Conservation (phyloP, 2,113 vertebrate genomes). For the Tetraodon nigroviridis region DNA sequence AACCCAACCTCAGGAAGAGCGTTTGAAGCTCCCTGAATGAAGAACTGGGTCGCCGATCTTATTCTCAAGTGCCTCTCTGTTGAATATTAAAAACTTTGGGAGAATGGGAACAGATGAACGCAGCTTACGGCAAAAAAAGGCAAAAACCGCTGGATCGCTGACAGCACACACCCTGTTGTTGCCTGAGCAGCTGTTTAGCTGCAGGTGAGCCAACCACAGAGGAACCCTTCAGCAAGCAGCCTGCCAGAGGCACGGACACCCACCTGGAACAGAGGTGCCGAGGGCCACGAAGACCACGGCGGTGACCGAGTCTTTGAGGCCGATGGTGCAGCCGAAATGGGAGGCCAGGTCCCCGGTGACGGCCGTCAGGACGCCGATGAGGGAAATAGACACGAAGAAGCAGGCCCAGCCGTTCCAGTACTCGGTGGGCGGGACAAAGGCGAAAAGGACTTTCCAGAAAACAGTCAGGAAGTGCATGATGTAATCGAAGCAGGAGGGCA, state of each 20-base stretch:
- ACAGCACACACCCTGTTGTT: too few relatives aligned
- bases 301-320: constrained; percentile 81
- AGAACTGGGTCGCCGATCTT: neutral
- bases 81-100: neutral
- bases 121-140: constrained; percentile 20
- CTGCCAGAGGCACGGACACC: constrained; percentile 2
- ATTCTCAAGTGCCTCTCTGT: neutral
- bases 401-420: constrained; percentile 87
- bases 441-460: constrained; percentile 86
- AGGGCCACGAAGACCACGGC: constrained; percentile 84
- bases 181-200: constrained; percentile 24
- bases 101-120: constrained; percentile 2
- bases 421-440: constrained; percentile 82
- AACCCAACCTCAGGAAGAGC: too few relatives aligned
- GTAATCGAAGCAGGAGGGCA: constrained; percentile 84
- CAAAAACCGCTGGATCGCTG: neutral
- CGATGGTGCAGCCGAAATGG: constrained; percentile 82
- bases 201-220: constrained; percentile 12
- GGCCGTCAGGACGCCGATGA: constrained; percentile 79
- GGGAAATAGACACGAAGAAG: constrained; percentile 80
- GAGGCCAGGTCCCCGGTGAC: constrained; percentile 81
- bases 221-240: neutral
- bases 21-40: too few relatives aligned
- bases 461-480: constrained; percentile 87
- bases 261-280: constrained; percentile 81